Base-by-base conservation (phyloP, 2,888 invertebrate species). In the Mesorhabditis belari region DNA sequence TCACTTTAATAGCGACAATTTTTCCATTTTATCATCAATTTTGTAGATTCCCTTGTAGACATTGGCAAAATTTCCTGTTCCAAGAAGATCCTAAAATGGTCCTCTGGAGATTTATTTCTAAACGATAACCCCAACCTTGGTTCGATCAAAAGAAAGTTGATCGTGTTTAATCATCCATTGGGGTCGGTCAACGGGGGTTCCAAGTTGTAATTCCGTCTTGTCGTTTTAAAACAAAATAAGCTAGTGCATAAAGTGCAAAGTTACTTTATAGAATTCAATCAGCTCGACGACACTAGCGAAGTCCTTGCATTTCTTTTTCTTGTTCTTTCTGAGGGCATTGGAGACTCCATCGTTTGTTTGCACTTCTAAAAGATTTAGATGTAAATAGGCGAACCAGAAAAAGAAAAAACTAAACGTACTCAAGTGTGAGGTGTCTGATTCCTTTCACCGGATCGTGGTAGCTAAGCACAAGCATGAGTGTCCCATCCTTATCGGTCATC, bases 131-230 rank as follows among this genome's bases (percentile, higher is more conserved):
- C 51, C 17, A 17, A 55, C 54, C 27, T 62, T 63, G 12, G 57
- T 58, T 21, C 52, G 25, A 51, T 68, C 55, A 54, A 61, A 75
- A 9, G 27, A 28, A 52, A 74, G 61, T 24, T 61, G 55, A 6
- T 64, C 64, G 61, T 73, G 72, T 29, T 65, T 65, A 29, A 75
- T 68, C 49, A 72, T 58, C 73, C 75, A 63, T 28, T 53, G 51
- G 29, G 72, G 66, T 23, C 72, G 62, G 21, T 57, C 53, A 12
- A 70, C 55, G 17, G 54, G 64, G 55, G 69, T 49, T 6, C 56
- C 50, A 23, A 58, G 29, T 3, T 62, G 51, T 9, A 62, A 58
- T 17, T 69, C 64, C 44, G 67, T 21, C 12, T 55, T 53, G 52
- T 68, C 53, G 5, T 23, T 56, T 60, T 60, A 28, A 5, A 51